Percentiles rank a stretch among this genome's conserved stretches.
Evolutionary conservation across 2,888 invertebrate genomes (phyloP).

Genomic region (Torymus tubicola): DNA sequence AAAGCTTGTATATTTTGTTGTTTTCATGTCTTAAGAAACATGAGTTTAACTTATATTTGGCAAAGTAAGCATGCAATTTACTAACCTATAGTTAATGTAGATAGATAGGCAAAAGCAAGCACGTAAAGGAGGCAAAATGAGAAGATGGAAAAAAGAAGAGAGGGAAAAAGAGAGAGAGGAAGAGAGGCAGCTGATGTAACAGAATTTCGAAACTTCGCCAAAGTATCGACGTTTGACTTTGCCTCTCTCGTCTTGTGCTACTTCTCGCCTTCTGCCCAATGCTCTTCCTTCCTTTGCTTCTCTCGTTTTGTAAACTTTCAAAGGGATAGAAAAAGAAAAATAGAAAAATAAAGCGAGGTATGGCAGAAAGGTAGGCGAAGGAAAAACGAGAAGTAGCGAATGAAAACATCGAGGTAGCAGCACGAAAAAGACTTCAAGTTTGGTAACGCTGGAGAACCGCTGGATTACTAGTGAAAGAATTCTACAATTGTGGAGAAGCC

Average conservation of each 20-base stretch:
- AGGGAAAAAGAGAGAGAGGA: neutral
- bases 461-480: neutral
- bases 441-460: slow-evolving; percentile 1
- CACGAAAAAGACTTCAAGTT: neutral
- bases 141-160: neutral
- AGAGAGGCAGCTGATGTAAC: neutral
- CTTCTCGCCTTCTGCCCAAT: neutral
- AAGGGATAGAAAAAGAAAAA: neutral
- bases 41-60: neutral
- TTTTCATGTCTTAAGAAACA: neutral
- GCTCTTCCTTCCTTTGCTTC: neutral
- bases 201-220: slow-evolving; percentile 33
- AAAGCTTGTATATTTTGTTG: too few species aligned
- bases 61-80: slow-evolving; percentile 3
- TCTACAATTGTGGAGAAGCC: neutral
- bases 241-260: slow-evolving; percentile 8
- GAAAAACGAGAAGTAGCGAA: neutral
- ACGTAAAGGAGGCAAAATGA: neutral
- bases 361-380: neutral
- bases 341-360: slow-evolving; percentile 1
- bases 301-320: slow-evolving; percentile 24
- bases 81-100: neutral
- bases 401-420: neutral
- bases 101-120: neutral
- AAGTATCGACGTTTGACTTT: slow-evolving; percentile 38